Percentiles rank a stretch among this genome's conserved stretches.
phyloP scores from a whole-genome alignment of 2,888 invertebrate genomes.

The Mythimna ferrago region DNA sequence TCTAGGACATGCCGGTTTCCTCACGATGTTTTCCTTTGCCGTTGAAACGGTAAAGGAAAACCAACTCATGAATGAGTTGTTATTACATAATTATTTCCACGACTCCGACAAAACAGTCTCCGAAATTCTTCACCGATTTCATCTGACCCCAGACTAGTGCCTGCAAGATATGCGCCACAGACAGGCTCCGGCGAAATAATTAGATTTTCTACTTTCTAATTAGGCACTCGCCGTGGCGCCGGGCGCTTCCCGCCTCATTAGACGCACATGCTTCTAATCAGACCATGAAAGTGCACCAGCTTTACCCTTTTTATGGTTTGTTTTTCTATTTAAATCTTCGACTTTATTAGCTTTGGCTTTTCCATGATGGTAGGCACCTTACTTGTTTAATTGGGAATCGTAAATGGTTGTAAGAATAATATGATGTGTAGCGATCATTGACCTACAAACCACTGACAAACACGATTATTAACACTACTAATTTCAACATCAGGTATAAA shows the following conservation, averaged over 20 bases:
- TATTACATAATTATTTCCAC: background rate
- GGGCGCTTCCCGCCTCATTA: conserved; percentile 67
- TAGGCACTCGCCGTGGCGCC: conserved; percentile 73
- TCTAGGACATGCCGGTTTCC: no score
- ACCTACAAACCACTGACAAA: no score
- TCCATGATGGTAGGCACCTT: background rate
- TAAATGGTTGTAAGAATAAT: background rate
- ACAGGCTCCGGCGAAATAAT: conserved; percentile 70
- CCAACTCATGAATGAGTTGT: no score
- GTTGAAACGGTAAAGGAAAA: no score
- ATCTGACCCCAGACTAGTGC: conserved; percentile 28
- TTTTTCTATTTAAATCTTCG: conserved; percentile 27
- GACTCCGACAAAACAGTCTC: background rate
- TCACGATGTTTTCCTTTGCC: no score
- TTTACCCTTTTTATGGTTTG: conserved; percentile 26
- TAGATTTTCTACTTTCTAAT: conserved; percentile 82
- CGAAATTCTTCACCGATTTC: conserved; percentile 14
- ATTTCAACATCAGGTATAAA: no score
- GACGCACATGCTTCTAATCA: conserved; percentile 53
- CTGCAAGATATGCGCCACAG: conserved; percentile 34
- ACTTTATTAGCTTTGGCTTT: conserved; percentile 6
- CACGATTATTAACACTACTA: no score
- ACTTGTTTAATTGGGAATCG: background rate
- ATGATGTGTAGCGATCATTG: no score
- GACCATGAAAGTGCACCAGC: conserved; percentile 50